A percentile compares a stretch with the other conserved stretches of the same genome.
Evolutionary conservation across 2,888 invertebrate species (phyloP).

Genomic region (Ptychoptera contaminata): DNA sequence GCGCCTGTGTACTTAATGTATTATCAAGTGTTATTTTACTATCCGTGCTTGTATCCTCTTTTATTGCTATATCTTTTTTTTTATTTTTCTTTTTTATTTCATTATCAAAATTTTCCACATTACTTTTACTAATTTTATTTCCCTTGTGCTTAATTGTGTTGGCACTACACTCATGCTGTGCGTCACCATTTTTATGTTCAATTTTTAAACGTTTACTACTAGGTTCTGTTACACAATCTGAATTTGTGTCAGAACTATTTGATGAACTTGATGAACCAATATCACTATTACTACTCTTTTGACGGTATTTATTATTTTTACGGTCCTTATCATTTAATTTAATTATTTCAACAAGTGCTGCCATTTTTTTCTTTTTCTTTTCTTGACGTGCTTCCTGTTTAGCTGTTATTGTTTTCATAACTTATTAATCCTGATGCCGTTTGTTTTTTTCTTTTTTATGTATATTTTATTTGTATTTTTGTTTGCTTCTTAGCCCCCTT

Average conservation of each 20-base stretch:
- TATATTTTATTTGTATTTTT: not conserved
- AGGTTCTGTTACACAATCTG: slow-evolving; percentile 14
- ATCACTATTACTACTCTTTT: not conserved
- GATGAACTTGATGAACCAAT: not conserved
- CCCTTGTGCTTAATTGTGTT: too few species aligned
- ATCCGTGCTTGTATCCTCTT: slow-evolving; percentile 12
- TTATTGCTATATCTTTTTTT: slow-evolving; percentile 1
- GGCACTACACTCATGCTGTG: not conserved
- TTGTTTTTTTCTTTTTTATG: slow-evolving; percentile 1
- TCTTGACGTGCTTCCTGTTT: slow-evolving; percentile 40
- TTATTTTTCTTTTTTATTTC: slow-evolving; percentile 14
- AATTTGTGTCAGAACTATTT: slow-evolving; percentile 10
- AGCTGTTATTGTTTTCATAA: slow-evolving; percentile 30
- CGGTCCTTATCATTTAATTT: slow-evolving; percentile 44
- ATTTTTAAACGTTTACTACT: slow-evolving; percentile 5
- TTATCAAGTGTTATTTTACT: slow-evolving; percentile 14
- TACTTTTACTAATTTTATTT: too few species aligned
- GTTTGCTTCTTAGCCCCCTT: too few species aligned
- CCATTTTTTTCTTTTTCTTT: slow-evolving; percentile 46
- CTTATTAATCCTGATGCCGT: too few species aligned
- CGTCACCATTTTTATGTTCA: slow-evolving; percentile 6
- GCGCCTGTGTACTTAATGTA: slow-evolving; percentile 10
- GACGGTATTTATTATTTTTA: not conserved
- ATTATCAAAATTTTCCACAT: too few species aligned
- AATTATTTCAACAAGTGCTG: slow-evolving; percentile 41